These are phyloP conservation scores for Diploptera punctata DNA, from an alignment of 2,888 invertebrate species.

Conservation along the genomic window DNA sequence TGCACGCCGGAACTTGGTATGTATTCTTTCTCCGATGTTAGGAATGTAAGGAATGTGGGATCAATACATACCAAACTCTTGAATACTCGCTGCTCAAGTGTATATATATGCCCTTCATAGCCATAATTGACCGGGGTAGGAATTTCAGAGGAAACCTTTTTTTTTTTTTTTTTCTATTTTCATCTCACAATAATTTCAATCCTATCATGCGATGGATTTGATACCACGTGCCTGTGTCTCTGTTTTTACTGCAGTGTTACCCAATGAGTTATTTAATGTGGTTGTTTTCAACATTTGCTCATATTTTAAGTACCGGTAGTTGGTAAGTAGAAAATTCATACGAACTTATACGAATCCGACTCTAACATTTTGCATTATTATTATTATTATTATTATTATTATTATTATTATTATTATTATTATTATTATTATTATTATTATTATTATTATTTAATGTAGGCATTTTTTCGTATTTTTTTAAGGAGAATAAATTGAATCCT, in stretches of 20 bases:
- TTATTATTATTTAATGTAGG: too few relatives aligned
- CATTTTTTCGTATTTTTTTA: too few relatives aligned
- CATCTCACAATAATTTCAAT: neutral
- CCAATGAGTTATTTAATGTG: too few relatives aligned
- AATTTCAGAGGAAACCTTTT: neutral
- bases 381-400: too few relatives aligned
- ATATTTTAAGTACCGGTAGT: too few relatives aligned
- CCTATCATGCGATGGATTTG: neutral
- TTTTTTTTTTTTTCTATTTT: neutral
- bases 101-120: neutral
- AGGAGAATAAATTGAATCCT: too few relatives aligned
- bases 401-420: too few relatives aligned
- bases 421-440: too few relatives aligned
- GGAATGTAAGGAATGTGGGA: constrained; percentile 22
- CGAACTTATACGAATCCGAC: too few relatives aligned
- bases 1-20: neutral
- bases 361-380: too few relatives aligned
- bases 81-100: neutral
- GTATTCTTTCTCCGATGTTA: neutral
- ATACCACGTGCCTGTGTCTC: neutral
- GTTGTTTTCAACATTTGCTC: too few relatives aligned
- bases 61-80: constrained; percentile 17
- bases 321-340: too few relatives aligned
- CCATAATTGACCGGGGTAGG: constrained; percentile 1
- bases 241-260: neutral